phyloP scores from a whole-genome alignment of 1,140 invertebrate species.

The Saccostrea cuccullata region DNA sequence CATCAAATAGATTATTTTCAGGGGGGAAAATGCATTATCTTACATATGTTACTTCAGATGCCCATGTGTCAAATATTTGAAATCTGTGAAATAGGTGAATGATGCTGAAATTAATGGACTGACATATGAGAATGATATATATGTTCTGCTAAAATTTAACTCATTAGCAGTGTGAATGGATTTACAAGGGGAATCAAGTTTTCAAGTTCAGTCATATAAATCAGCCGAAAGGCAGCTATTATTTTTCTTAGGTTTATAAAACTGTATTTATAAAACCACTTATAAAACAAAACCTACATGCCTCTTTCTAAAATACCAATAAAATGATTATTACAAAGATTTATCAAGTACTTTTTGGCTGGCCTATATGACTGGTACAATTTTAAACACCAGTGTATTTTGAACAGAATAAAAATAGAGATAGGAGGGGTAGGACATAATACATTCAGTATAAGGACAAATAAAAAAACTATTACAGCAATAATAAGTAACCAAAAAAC shows the following conservation, averaged over 20 bases:
- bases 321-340: not conserved
- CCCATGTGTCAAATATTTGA: not conserved
- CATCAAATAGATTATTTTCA: not conserved
- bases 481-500: not conserved
- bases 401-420: not conserved
- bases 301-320: not conserved
- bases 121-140: not conserved
- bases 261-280: too few species aligned
- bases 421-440: conserved; percentile 23
- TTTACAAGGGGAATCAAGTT: conserved; percentile 35
- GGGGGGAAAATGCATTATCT: not conserved
- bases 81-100: not conserved
- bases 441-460: not conserved
- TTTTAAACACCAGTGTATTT: conserved; percentile 20
- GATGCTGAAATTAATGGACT: not conserved
- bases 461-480: not conserved
- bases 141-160: conserved; percentile 19
- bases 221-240: not conserved
- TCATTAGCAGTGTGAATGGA: not conserved
- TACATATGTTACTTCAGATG: not conserved
- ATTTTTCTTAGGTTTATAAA: too few species aligned
- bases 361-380: conserved; percentile 30
- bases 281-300: not conserved
- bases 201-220: conserved; percentile 33
- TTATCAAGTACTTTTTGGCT: not conserved